Evolutionary conservation across 2,888 invertebrate species (phyloP), one percentile per base, ranked within the genome.

Genomic region (Tortricodes alternella): DNA sequence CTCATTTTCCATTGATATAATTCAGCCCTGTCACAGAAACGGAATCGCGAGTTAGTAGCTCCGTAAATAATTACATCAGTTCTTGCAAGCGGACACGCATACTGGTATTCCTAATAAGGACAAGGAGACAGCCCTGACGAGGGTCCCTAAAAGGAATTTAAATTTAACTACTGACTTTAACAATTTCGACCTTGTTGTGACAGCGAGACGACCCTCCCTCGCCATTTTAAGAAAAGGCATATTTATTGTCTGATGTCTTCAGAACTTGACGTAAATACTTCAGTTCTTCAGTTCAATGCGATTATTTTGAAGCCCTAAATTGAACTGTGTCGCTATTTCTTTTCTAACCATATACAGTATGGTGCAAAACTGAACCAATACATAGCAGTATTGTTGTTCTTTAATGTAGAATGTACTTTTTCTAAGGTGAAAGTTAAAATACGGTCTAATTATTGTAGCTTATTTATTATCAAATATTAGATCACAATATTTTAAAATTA

Each of bases 41-140:
- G 61, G 61, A 62, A 67, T 64, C 60, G 59, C 53, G 60, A 68
- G 62, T 65, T 64, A 64, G 68, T 62, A 61, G 56, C 62, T 52
- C 62, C 63, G 73, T 73, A 73, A 74, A 76, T 74, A 71, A 76
- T 76, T 70, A 69, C 63, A 61, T 64, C 56, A 48, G 37, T 48
- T 44, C 48, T 44, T 53, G 44, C 21, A 61, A 61, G 62, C 58
- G 49, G 60, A 59, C 70, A 65, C 68, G 73, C 67, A 73, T 66
- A 68, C 69, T 68, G 41, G 41, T 55, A 67, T 55, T 23, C 39
- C 50, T 32, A 55, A 60, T 64, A 62, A 65, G 62, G 65, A 64
- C 61, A 63, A 71, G 64, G 65, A 67, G 57, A 67, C 66, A 39
- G 46, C 15, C 68, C 68, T 82, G 82, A 80, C 71, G 71, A 82